These are phyloP conservation scores for Thryonomys swinderianus DNA, from an alignment of 2,113 vertebrate species.

Conservation along the genomic window DNA sequence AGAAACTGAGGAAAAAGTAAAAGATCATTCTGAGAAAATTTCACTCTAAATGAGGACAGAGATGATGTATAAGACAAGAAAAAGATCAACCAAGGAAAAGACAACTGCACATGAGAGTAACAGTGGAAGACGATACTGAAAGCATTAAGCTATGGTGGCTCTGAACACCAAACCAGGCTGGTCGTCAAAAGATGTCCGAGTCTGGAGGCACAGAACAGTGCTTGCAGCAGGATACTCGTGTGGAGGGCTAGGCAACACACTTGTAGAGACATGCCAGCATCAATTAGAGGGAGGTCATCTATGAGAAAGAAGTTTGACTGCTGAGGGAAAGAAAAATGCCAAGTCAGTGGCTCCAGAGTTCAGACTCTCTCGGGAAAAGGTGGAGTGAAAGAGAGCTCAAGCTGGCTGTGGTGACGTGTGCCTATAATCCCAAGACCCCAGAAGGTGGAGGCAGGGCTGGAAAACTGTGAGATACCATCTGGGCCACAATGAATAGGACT, in stretches of 20 bases:
- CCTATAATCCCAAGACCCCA: neutral
- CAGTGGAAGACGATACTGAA: neutral
- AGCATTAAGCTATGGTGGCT: neutral
- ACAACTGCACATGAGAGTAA: neutral
- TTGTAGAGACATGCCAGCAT: neutral
- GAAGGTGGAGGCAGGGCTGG: neutral
- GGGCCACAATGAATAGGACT: neutral
- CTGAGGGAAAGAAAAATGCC: neutral
- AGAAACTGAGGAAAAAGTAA: neutral
- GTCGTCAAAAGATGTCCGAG: constrained; percentile 23
- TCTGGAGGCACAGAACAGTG: neutral
- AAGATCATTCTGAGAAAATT: neutral
- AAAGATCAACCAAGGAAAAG: constrained; percentile 27
- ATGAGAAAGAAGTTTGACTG: neutral
- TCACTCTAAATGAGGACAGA: neutral
- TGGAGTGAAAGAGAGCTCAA: neutral
- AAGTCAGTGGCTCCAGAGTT: neutral
- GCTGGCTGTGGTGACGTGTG: no score
- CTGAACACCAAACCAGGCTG: constrained; percentile 18
- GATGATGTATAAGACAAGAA: neutral
- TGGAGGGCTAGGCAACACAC: neutral
- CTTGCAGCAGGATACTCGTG: neutral
- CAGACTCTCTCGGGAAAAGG: neutral
- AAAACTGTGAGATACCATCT: neutral
- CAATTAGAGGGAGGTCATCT: neutral